Percentiles rank a stretch among this genome's conserved stretches.
Evolutionary conservation across 1,140 invertebrate species (phyloP).

Genomic region (Goniozus legneri): DNA sequence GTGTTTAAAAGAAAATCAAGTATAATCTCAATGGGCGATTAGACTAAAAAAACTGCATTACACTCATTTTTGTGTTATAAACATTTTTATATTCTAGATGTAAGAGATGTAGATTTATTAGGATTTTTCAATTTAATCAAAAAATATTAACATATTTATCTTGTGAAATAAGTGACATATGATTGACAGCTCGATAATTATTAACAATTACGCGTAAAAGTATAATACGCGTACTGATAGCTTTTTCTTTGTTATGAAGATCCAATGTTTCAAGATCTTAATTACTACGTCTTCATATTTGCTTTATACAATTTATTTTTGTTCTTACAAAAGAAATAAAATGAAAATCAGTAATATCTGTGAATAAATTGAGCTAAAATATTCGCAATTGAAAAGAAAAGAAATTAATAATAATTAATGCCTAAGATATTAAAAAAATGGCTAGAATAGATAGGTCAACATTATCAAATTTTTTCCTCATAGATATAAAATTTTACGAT

Average conservation of each 20-base stretch:
- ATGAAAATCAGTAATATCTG: no score
- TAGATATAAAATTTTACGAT: slow-evolving; percentile 37
- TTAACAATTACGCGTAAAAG: slow-evolving; percentile 10
- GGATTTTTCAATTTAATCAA: slow-evolving; percentile 46
- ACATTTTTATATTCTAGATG: slow-evolving; percentile 28
- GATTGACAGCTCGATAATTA: slow-evolving; percentile 28
- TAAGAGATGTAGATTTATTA: slow-evolving; percentile 28
- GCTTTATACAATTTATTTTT: no score
- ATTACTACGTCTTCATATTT: no score
- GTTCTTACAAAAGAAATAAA: no score
- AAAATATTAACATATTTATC: slow-evolving; percentile 27
- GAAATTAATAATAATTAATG: no score
- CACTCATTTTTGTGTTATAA: slow-evolving; percentile 27
- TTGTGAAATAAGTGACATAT: slow-evolving; percentile 23
- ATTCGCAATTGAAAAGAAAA: slow-evolving; percentile 34
- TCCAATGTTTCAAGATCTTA: no score
- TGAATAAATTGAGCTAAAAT: no score
- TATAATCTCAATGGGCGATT: slow-evolving; percentile 19
- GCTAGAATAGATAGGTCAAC: slow-evolving; percentile 49
- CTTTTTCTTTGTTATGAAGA: no score
- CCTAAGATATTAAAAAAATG: slow-evolving; percentile 29
- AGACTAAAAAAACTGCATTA: slow-evolving; percentile 24
- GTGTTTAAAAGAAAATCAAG: slow-evolving; percentile 21
- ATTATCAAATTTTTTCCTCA: slow-evolving; percentile 48
- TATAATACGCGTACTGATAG: slow-evolving; percentile 1